Base-by-base conservation (phyloP, 2,888 invertebrate genomes). In the Microdon myrmicae region DNA sequence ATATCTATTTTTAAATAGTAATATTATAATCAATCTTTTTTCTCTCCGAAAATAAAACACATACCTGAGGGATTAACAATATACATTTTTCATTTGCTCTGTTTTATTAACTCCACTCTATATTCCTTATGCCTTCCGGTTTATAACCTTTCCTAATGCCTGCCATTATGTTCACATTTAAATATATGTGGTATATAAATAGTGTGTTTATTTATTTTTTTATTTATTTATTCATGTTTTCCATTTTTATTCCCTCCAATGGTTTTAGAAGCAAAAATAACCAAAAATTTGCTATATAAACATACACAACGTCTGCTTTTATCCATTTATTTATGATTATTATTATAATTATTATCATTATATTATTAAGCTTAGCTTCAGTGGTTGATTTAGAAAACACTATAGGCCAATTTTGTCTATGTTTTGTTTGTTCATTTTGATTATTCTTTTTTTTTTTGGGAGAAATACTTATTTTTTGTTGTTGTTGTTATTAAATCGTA, bases 31-130 rank as follows among this genome's bases (percentile, higher is more conserved):
- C 84, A 85, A 84, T 85, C 84, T 85, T 84, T 82, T 83, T 83
- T 84, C 84, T 84, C 84, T 84, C 84, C 82, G 78, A 79, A 79
- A 77, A 78, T 77, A 78, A 84, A 83, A 83, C 83, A 83, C 83
- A 83, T 83, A 83, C 82, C 77, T 78, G 77, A 78, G 77, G 76
- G 76, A 76, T 75, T 76, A 58, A 67, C 67, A 67, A 64, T 64
- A 54, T 58, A 55, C 64, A 55, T 35, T 54, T 39, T 54, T 28
- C 38, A 29, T 26, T 48, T 37, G 25, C 9, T 37, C 19, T 47
- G 16, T 10, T 17, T 26, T 23, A 12, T 45, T 44, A 8, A 10
- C 10, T 12, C n/a, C 25, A 32, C 2, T 53, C 10, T 53, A 23
- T 25, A 16, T 48, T 37, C 22, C 9, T 10, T 45, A 41, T 53